These are phyloP conservation scores for Telmatherina bonti DNA, from an alignment of 2,797 vertebrate species.

Conservation along the genomic window DNA sequence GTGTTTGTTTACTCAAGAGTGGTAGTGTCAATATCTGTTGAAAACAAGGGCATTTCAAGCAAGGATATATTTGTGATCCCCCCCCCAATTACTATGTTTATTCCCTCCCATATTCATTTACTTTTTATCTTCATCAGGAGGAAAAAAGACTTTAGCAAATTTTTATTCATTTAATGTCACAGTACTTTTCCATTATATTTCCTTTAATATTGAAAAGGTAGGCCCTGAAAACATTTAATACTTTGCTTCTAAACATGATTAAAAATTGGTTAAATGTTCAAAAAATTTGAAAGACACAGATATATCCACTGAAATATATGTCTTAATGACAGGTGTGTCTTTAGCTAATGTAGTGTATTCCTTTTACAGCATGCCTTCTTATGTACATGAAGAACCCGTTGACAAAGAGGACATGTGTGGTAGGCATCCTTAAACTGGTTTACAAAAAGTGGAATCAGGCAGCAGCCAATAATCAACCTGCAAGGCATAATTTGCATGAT, in stretches of 20 bases:
- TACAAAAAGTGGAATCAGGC: constrained; percentile 83
- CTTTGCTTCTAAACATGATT: constrained; percentile 30
- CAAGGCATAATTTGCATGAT: constrained; percentile 2
- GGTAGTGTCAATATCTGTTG: not conserved
- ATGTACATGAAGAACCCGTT: constrained; percentile 80
- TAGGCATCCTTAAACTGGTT: constrained; percentile 83
- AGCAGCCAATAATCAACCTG: constrained; percentile 88
- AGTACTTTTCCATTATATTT: not conserved
- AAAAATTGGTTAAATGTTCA: constrained; percentile 7
- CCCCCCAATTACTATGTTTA: not conserved
- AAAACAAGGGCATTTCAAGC: not conserved
- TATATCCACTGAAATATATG: not conserved
- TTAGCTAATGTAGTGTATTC: constrained; percentile 9
- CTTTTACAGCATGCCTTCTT: constrained; percentile 76
- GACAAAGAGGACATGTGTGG: constrained; percentile 86
- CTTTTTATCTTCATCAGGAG: not conserved
- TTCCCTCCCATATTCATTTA: not conserved
- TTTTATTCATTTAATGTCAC: not conserved
- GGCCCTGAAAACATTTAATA: constrained; percentile 46
- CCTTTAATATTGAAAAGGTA: not conserved
- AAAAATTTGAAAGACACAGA: not conserved
- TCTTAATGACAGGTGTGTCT: not conserved
- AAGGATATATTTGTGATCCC: too few relatives aligned
- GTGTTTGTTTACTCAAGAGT: not conserved
- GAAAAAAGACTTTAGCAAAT: not conserved